Base-by-base conservation (phyloP, 2,888 invertebrate species). In the Fragum fragum region DNA sequence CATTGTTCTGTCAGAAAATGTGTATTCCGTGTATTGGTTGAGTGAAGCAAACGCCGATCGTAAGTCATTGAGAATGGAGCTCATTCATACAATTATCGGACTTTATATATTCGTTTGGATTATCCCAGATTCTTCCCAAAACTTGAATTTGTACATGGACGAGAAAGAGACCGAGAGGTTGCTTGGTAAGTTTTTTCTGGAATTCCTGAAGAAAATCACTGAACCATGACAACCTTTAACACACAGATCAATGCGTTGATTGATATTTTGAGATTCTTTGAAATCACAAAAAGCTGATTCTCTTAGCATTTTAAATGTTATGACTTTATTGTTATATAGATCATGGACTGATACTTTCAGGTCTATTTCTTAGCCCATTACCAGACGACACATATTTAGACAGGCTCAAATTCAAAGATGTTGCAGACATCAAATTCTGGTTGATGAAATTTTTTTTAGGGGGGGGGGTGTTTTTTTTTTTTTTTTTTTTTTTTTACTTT, bases 71-170 rank as follows among this genome's bases (percentile, higher is more conserved):
- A 87, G 78, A 82, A 88, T 89, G 88, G 83, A 77, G 82, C 82
- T 83, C 75, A 59, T 75, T 63, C 74, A 73, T 75, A 72, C 76
- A 61, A 61, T 85, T 61, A 66, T 88, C 70, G 84, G 87, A 84
- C 81, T 88, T 85, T 70, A 88, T 70, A 42, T 87, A 36, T 77
- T 88, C 52, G 76, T 87, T 29, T 89, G 89, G 87, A 88, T 82
- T 83, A 78, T 90, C 66, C 80, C 86, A 72, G 69, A 75, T 59
- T 81, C 87, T 42, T 76, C 79, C 77, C 86, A 88, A 53, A 82
- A 91, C 78, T 81, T 92, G 55, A 90, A 91, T 81, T 85, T 92
- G 78, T 92, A 90, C 70, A 86, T 92, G 88, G 90, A 90, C 76
- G 86, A 88, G 32, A 85, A 86, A 73, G 92, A 92, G 80, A 92